Percentiles rank a stretch among this genome's conserved stretches.
Evolutionary conservation across 2,797 vertebrate species (phyloP).

Genomic region (Pampus argenteus): DNA sequence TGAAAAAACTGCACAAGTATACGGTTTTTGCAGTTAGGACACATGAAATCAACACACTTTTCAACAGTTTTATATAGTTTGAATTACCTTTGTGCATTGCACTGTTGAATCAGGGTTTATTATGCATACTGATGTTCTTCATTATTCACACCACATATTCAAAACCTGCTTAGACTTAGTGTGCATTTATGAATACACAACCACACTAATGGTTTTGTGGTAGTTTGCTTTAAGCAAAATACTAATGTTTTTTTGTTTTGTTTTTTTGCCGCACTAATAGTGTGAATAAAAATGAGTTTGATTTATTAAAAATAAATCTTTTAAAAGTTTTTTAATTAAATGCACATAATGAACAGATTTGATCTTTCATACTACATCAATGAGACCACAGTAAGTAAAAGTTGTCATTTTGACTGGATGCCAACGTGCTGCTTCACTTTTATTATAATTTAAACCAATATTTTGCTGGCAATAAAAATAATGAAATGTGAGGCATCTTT

Average conservation of each 20-base stretch:
- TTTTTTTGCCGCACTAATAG: too few species aligned
- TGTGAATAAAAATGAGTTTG: not conserved
- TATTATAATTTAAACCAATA: not conserved
- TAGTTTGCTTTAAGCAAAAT: not conserved
- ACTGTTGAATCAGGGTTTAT: too few species aligned
- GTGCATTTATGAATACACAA: not conserved
- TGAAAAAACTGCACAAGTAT: not conserved
- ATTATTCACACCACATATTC: too few species aligned
- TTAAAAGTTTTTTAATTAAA: not conserved
- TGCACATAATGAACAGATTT: not conserved
- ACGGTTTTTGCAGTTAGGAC: not conserved
- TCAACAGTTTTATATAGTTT: not conserved
- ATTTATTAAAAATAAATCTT: not conserved
- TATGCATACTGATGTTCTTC: too few species aligned
- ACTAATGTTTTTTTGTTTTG: not conserved
- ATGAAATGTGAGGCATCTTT: not conserved
- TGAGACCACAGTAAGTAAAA: not conserved
- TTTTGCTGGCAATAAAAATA: constrained; percentile 12
- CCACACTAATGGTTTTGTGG: too few species aligned
- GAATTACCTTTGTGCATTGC: too few species aligned
- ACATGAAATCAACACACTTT: not conserved
- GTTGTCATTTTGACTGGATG: not conserved
- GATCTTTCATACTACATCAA: not conserved
- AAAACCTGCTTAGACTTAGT: not conserved
- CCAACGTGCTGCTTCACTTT: constrained; percentile 6